Percentiles rank a stretch among this genome's conserved stretches.
Conservation (phyloP, 2,888 invertebrate species). For the Erebia palarica region DNA sequence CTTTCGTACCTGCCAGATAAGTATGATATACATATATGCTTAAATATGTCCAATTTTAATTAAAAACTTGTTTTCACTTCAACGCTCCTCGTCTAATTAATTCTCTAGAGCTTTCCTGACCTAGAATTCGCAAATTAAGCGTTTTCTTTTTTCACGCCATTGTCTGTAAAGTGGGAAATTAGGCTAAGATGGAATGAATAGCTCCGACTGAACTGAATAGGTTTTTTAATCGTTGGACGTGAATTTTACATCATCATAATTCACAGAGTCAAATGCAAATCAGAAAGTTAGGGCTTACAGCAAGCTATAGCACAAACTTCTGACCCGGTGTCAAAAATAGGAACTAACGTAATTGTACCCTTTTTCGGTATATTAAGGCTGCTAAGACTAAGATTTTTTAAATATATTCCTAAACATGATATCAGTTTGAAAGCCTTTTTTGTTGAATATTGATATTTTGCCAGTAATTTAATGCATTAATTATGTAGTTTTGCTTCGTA, state of each 20-base stretch:
- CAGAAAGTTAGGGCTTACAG: too few species aligned
- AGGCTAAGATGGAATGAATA: neutral
- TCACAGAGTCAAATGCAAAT: too few species aligned
- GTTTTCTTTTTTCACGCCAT: constrained; percentile 16
- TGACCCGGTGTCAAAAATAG: too few species aligned
- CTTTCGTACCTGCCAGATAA: constrained; percentile 8
- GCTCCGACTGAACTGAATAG: neutral
- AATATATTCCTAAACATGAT: too few species aligned
- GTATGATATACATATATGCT: neutral
- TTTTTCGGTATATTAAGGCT: too few species aligned
- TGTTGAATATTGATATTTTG: too few species aligned
- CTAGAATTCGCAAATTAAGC: constrained; percentile 27
- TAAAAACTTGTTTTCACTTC: constrained; percentile 26
- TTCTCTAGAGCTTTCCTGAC: constrained; percentile 31
- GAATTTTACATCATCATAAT: neutral
- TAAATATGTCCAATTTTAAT: constrained; percentile 27
- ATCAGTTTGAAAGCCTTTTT: too few species aligned
- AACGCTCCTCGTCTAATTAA: constrained; percentile 29
- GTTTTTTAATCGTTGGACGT: neutral
- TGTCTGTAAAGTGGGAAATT: constrained; percentile 13
- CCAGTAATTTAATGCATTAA: too few species aligned
- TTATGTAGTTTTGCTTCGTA: too few species aligned
- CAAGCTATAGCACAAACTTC: too few species aligned
- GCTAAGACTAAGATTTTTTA: too few species aligned
- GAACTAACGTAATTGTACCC: too few species aligned